These are phyloP conservation scores for Mactromeris polynyma DNA, from an alignment of 2,888 invertebrate genomes.

Conservation along the genomic window DNA sequence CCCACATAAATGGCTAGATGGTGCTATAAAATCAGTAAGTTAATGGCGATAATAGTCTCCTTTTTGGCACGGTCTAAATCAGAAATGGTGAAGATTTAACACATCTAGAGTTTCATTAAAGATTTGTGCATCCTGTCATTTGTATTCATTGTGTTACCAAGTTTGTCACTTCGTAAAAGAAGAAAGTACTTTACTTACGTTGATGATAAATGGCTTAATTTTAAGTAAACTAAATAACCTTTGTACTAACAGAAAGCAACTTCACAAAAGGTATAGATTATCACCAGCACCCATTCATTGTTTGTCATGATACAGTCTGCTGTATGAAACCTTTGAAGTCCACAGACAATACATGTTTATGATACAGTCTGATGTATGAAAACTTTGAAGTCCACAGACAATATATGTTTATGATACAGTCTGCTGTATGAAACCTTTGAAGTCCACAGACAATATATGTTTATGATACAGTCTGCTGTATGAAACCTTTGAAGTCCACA, in stretches of 20 bases:
- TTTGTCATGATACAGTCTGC: no score
- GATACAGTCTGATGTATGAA: no score
- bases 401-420: no score
- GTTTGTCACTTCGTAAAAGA: background rate
- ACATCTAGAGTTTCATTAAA: background rate
- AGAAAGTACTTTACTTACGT: background rate
- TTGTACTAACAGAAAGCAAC: background rate
- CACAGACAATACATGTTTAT: no score
- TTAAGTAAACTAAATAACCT: background rate
- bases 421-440: no score
- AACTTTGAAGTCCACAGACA: no score
- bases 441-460: no score
- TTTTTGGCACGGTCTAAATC: background rate
- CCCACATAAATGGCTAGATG: conserved; percentile 20
- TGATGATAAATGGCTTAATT: background rate
- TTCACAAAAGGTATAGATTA: background rate
- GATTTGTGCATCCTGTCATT: background rate
- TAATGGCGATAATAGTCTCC: conserved; percentile 29
- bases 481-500: no score
- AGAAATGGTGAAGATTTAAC: background rate
- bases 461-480: no score
- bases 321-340: no score
- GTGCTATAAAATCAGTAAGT: conserved; percentile 31
- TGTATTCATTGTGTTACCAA: background rate
- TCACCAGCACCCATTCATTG: background rate